Evolutionary conservation across 2,888 invertebrate genomes (phyloP), one percentile per base, ranked within the genome.

Genomic region (Ischnus inquisitorius): DNA sequence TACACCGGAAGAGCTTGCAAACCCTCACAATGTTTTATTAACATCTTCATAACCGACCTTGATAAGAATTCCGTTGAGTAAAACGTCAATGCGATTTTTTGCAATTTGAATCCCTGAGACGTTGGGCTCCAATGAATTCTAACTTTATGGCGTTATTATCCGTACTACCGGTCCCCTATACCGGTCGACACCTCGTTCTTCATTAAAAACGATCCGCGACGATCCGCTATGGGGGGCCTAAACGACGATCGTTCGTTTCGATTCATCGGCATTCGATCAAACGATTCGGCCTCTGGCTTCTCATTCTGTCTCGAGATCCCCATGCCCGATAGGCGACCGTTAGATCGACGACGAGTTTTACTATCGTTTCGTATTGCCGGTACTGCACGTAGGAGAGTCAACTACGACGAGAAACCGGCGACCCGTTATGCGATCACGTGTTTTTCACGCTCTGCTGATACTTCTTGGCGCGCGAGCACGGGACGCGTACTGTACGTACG

Each of bases 401-500:
- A 25, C 77, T 1, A n/a, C 54, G 78, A 85, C 51, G 54, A 64
- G 76, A 80, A 78, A 71, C 80, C 60, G 48, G 71, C 48, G 64
- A 67, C 39, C 85, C 86, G 88, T 87, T 88, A 87, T 87, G 85
- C 86, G 88, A 87, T 88, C 88, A 85, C 71, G 82, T 85, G 88
- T 90, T 91, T 89, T 91, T 91, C 90, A 90, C 89, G 90, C 90
- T 89, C 74, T 80, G 88, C 86, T 87, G 89, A 80, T 71, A 75
- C 48, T 25, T 34, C 75, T n/a, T 67, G 68, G 54, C 67, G 54
- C 67, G 65, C 16, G 12, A 25, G 10, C 28, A 39, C 16, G 25
- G 57, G 41, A 65, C 25, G n/a, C 28, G 16, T 28, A 16, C 28
- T 46, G 43, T 1, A 4, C 14, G 46, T 54, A 22, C 19, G 54